Conservation (phyloP, 2,113 vertebrate genomes). For the Solea solea region DNA sequence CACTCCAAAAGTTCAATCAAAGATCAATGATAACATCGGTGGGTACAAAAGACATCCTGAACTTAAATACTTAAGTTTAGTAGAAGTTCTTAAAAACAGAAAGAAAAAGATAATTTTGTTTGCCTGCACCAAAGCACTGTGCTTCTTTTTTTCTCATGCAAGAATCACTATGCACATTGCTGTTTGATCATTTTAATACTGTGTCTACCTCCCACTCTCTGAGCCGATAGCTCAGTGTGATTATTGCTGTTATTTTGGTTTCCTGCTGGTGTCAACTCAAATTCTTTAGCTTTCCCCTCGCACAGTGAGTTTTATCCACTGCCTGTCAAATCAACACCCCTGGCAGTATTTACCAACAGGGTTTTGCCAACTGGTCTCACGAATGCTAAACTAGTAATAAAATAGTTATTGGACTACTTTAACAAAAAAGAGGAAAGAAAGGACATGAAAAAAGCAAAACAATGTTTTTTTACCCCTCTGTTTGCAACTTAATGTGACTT, state of each 20-base stretch:
- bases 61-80: too few relatives aligned
- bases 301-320: conserved; percentile 12
- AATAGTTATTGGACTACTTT: conserved; percentile 1
- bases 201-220: conserved; percentile 5
- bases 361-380: conserved; percentile 5
- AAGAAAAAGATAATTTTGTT: neutral
- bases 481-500: conserved; percentile 5
- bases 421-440: neutral
- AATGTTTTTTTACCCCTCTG: neutral
- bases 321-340: conserved; percentile 22
- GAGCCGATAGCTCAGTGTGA: conserved; percentile 12
- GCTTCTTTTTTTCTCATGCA: neutral
- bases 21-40: too few relatives aligned
- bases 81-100: too few relatives aligned
- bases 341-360: conserved; percentile 15
- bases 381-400: conserved; percentile 23
- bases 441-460: neutral
- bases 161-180: neutral
- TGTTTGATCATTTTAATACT: conserved; percentile 27
- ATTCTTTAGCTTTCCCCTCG: conserved; percentile 1
- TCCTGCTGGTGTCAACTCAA: conserved; percentile 35
- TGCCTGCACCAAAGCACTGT: neutral
- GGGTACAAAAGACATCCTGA: too few relatives aligned
- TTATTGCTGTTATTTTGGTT: conserved; percentile 52
- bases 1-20: too few relatives aligned